These are phyloP conservation scores for Wasmannia auropunctata DNA, from an alignment of 1,140 invertebrate genomes.

Conservation along the genomic window DNA sequence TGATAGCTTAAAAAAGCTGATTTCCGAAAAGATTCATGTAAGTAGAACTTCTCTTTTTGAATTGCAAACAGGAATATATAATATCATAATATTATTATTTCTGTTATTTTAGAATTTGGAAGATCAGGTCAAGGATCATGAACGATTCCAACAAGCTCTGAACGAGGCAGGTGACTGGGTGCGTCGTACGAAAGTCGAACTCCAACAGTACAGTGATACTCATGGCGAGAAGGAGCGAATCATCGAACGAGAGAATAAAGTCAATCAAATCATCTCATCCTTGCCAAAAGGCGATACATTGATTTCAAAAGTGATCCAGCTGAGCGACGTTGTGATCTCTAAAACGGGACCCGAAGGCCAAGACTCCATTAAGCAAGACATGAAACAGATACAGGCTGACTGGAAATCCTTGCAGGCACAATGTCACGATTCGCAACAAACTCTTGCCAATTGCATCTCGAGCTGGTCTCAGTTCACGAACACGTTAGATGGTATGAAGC, in stretches of 20 bases:
- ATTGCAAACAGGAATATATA: neutral
- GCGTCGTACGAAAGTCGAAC: slow-evolving; percentile 92
- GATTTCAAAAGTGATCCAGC: slow-evolving; percentile 90
- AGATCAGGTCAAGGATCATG: slow-evolving; percentile 94
- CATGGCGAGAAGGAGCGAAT: slow-evolving; percentile 93
- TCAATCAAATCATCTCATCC: slow-evolving; percentile 89
- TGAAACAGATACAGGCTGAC: slow-evolving; percentile 93
- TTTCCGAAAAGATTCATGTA: slow-evolving; percentile 88
- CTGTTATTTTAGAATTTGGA: slow-evolving; percentile 87
- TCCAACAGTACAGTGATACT: slow-evolving; percentile 94
- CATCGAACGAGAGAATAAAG: slow-evolving; percentile 90
- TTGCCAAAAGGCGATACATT: slow-evolving; percentile 90
- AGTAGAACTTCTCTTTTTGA: slow-evolving; percentile 67
- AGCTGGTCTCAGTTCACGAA: slow-evolving; percentile 95
- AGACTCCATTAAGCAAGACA: slow-evolving; percentile 93
- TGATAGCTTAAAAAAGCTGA: slow-evolving; percentile 88
- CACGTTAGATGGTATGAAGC: slow-evolving; percentile 90
- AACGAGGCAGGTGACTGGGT: slow-evolving; percentile 95
- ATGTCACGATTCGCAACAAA: slow-evolving; percentile 91
- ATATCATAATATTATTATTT: slow-evolving; percentile 49
- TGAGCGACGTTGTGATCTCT: slow-evolving; percentile 92
- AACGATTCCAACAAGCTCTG: slow-evolving; percentile 93
- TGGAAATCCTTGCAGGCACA: slow-evolving; percentile 95
- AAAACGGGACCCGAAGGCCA: slow-evolving; percentile 95
- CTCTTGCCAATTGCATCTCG: slow-evolving; percentile 92